Evolutionary conservation across 2,797 vertebrate genomes (phyloP).

Genomic region (Yasuhikotakia modesta): DNA sequence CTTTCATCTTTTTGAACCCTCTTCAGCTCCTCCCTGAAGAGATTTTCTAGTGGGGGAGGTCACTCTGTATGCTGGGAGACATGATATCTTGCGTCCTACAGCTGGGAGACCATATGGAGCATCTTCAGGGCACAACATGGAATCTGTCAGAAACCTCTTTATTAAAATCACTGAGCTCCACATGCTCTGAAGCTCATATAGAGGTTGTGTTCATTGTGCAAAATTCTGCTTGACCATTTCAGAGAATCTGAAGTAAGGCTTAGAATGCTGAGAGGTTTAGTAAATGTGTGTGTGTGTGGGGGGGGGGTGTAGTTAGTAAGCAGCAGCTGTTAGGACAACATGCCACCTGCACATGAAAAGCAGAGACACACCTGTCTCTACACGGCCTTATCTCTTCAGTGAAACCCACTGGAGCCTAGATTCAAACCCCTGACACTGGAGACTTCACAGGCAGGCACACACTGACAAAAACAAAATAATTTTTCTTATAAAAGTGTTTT

Average conservation of each 20-base stretch:
- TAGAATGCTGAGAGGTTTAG: constrained; percentile 17
- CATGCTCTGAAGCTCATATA: not conserved
- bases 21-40: constrained; percentile 20
- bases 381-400: not conserved
- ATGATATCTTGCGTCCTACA: constrained; percentile 54
- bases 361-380: constrained; percentile 40
- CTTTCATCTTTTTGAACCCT: constrained; percentile 17
- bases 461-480: not conserved
- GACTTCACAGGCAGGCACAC: constrained; percentile 1
- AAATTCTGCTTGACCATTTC: constrained; percentile 13
- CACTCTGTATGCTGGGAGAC: constrained; percentile 43
- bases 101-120: constrained; percentile 66
- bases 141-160: constrained; percentile 62
- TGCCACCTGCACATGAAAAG: constrained; percentile 59
- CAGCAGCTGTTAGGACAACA: constrained; percentile 55
- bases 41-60: constrained; percentile 43
- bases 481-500: not conserved
- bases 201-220: constrained; percentile 4
- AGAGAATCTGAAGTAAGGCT: constrained; percentile 19
- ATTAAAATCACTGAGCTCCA: constrained; percentile 60
- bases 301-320: constrained; percentile 48
- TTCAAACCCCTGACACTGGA: not conserved
- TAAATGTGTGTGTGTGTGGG: constrained; percentile 37
- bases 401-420: constrained; percentile 6
- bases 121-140: constrained; percentile 50